Base-by-base conservation (phyloP, 2,113 vertebrate species). In the Sceloporus tristichus region DNA sequence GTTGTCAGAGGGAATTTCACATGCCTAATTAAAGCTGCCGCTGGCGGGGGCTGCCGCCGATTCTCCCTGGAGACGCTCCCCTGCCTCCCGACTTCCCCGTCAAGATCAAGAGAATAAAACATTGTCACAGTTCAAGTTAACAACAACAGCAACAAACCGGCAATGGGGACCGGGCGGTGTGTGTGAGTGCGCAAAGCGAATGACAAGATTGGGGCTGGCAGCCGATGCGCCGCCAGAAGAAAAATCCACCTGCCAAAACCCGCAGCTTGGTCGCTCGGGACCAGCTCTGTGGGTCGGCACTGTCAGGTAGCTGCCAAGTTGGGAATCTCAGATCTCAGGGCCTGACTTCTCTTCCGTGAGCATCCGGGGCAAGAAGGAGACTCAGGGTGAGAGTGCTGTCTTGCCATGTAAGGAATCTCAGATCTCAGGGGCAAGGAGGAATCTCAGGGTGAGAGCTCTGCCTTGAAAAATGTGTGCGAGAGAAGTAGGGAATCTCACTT, bases 11-110 rank as follows among this genome's bases (percentile, higher is more conserved):
- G 85, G 87, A 87, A 86, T 91, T 89, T 91, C 90, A 87, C 88
- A 27, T 40, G 92, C 84, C 94, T 87, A 91, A 93, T 93, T 93
- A 94, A 91, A 89, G 91, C 78, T 38, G 66, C 94, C 62, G 27
- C 0, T 82, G 27, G 38, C 53, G 7, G 71, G 40, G 91, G 19
- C 5, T 19, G 2, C 80, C 23, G 3, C 79, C 23, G 1, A 0
- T 1, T 92, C 13, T 92, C 93, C 92, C 0, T 1, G 5, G 90
- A 86, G 95, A 91, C 0, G 4, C 27, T 92, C 79, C 92, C 62
- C 5, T 62, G 85, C 38, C 76, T 91, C 82, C 90, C 81, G 0
- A 0, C 27, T 91, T 86, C 85, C 78, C 90, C 34, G 5, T n/a
- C 88, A 68, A 77, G 90, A 94, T 76, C 90, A 71, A 86, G 85